Evolutionary conservation across 2,888 invertebrate species (phyloP).

Genomic region (Norana najaformis): DNA sequence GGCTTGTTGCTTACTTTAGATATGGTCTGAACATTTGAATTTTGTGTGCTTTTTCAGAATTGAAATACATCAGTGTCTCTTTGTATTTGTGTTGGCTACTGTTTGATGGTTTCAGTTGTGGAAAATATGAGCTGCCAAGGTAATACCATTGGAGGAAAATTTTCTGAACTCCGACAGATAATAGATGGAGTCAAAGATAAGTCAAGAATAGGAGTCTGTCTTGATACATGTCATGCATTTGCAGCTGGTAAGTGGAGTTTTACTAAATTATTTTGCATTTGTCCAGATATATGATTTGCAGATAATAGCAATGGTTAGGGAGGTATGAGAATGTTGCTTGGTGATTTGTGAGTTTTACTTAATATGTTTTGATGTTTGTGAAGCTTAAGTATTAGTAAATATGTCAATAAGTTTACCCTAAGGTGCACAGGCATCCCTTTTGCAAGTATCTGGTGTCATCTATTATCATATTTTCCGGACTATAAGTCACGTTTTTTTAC

Average conservation of each 20-base stretch:
- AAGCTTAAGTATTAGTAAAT: background rate
- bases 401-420: constrained; percentile 10
- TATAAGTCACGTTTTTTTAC: no score
- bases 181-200: constrained; percentile 60
- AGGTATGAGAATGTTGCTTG: background rate
- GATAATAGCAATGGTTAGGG: background rate
- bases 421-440: background rate
- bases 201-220: constrained; percentile 62
- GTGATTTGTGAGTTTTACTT: background rate
- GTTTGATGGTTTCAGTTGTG: constrained; percentile 53
- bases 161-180: constrained; percentile 60
- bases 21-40: background rate
- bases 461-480: no score
- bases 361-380: no score
- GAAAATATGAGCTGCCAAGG: constrained; percentile 64
- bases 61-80: background rate
- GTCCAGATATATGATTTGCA: background rate
- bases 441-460: background rate
- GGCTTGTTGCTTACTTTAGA: no score
- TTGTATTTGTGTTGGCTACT: background rate
- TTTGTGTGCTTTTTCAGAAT: no score
- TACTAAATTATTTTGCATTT: background rate
- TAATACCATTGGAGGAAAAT: constrained; percentile 62
- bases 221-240: constrained; percentile 64
- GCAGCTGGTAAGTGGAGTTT: constrained; percentile 59